Percentiles rank a stretch among this genome's conserved stretches.
Conservation (phyloP, 2,797 vertebrate species). For the Antrozous pallidus region DNA sequence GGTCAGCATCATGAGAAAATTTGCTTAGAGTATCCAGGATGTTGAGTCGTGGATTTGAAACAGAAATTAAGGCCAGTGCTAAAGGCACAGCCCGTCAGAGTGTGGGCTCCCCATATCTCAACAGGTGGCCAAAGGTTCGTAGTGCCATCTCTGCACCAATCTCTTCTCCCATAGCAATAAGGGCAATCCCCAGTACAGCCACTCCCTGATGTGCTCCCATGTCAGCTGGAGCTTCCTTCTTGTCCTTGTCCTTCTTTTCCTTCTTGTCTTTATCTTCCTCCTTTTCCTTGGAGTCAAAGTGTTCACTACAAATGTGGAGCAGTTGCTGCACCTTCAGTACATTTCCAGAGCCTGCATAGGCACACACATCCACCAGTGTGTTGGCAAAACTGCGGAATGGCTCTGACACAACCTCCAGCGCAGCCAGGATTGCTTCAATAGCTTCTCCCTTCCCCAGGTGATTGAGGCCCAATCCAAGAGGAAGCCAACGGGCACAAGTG, state of each 20-base stretch:
- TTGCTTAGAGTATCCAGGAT: slow-evolving; percentile 99
- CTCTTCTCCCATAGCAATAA: slow-evolving; percentile 98
- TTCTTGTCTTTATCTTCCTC: slow-evolving; percentile 98
- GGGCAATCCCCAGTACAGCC: slow-evolving; percentile 95
- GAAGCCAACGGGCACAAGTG: slow-evolving; percentile 96
- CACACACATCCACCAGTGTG: slow-evolving; percentile 96
- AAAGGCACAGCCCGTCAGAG: slow-evolving; percentile 94
- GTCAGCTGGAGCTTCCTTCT: slow-evolving; percentile 94
- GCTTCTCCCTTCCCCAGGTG: slow-evolving; percentile 98
- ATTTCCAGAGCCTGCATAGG: slow-evolving; percentile 98
- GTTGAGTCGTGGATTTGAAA: slow-evolving; percentile 97
- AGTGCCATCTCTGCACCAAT: slow-evolving; percentile 98
- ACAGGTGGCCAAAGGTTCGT: slow-evolving; percentile 96
- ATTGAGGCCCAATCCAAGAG: slow-evolving; percentile 95
- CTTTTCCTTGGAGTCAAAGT: slow-evolving; percentile 97
- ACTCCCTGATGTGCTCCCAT: slow-evolving; percentile 99
- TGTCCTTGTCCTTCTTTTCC: slow-evolving; percentile 98
- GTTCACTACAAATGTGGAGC: slow-evolving; percentile 97
- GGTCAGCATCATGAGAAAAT: slow-evolving; percentile 97
- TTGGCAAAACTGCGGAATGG: slow-evolving; percentile 98
- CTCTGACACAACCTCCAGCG: slow-evolving; percentile 95
- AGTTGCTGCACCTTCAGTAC: slow-evolving; percentile 98
- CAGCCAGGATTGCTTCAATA: slow-evolving; percentile 96
- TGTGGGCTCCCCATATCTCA: slow-evolving; percentile 96
- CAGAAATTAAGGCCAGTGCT: slow-evolving; percentile 95